A percentile compares a stretch with the other conserved stretches of the same genome.
These are phyloP conservation scores for Homalodisca vitripennis DNA, from an alignment of 1,140 invertebrate genomes.

Conservation along the genomic window DNA sequence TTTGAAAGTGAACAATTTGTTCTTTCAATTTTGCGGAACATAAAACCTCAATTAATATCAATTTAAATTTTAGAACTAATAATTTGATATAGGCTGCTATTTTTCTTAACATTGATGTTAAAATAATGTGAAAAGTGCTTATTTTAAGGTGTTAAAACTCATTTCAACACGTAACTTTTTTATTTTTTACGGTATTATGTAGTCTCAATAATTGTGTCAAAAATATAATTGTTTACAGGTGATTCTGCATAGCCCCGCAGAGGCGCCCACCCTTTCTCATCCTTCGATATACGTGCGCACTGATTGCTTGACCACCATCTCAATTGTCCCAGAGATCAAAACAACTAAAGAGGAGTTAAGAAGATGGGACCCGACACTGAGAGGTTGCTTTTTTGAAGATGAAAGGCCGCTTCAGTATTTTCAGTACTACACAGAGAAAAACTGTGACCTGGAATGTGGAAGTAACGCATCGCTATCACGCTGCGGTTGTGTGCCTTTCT, in stretches of 20 bases:
- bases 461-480: constrained; percentile 57
- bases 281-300: constrained; percentile 17
- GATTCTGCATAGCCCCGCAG: constrained; percentile 35
- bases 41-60: no score
- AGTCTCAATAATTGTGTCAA: no score
- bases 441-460: constrained; percentile 67
- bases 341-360: not conserved
- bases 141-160: no score
- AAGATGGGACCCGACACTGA: constrained; percentile 50
- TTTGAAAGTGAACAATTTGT: no score
- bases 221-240: no score
- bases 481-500: constrained; percentile 63
- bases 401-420: constrained; percentile 66
- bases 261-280: constrained; percentile 25
- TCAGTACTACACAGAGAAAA: constrained; percentile 67
- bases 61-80: no score
- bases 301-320: constrained; percentile 16
- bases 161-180: no score
- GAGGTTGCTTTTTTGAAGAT: constrained; percentile 67
- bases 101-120: no score
- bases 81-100: no score
- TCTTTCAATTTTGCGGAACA: no score
- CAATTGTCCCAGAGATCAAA: constrained; percentile 23
- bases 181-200: no score
- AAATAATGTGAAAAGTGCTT: no score